Percentiles rank a stretch among this genome's conserved stretches.
Evolutionary conservation across 2,888 invertebrate species (phyloP).

Genomic region (Mythimna ferrago): DNA sequence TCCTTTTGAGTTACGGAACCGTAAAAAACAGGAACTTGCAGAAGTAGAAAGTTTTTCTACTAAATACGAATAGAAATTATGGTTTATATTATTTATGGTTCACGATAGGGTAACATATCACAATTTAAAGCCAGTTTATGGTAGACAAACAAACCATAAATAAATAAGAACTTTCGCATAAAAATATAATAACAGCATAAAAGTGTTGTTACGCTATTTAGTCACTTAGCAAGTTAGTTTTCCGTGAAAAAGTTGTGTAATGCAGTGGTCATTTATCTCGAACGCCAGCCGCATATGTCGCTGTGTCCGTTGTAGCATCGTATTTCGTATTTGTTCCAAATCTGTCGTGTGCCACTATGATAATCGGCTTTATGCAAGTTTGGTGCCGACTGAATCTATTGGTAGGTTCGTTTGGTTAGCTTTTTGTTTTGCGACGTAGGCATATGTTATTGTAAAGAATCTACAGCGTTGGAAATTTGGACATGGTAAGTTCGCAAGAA

Average conservation of each 20-base stretch:
- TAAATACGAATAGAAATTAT: no score
- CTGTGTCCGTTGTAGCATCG: constrained; percentile 53
- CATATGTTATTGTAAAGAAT: background rate
- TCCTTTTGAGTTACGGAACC: no score
- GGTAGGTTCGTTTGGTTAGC: constrained; percentile 17
- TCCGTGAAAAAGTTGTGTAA: constrained; percentile 78
- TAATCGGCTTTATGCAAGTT: constrained; percentile 58
- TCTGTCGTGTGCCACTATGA: constrained; percentile 44
- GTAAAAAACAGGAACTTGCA: background rate
- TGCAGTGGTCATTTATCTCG: constrained; percentile 81
- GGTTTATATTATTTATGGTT: background rate
- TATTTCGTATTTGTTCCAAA: constrained; percentile 61
- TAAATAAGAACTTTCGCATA: constrained; percentile 14
- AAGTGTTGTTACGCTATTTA: constrained; percentile 58
- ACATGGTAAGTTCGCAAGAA: no score
- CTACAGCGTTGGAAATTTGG: background rate
- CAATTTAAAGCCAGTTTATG: background rate
- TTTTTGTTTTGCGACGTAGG: background rate
- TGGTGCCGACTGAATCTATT: constrained; percentile 17
- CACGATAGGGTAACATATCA: background rate
- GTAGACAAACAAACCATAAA: constrained; percentile 18
- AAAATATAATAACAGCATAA: constrained; percentile 21
- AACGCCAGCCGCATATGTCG: constrained; percentile 76
- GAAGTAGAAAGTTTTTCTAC: background rate
- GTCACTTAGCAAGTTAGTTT: constrained; percentile 66